Percentiles rank a stretch among this genome's conserved stretches.
These are phyloP conservation scores for Sebastes hopkinsi DNA, from an alignment of 2,797 vertebrate genomes.

Conservation along the genomic window DNA sequence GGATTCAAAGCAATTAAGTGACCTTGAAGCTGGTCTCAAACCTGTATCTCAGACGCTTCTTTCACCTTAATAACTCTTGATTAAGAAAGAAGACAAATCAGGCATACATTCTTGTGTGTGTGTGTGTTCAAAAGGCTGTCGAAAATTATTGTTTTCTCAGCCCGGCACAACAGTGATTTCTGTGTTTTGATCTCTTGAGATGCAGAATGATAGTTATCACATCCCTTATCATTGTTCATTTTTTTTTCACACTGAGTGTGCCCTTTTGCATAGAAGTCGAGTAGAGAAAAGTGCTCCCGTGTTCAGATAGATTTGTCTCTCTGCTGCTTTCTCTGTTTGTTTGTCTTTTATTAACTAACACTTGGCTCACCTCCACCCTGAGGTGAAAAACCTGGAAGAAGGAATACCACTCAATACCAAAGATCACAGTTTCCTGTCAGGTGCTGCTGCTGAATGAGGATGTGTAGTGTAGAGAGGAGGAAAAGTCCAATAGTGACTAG, in stretches of 20 bases:
- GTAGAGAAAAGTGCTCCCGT: neutral
- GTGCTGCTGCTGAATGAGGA: neutral
- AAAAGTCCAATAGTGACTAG: neutral
- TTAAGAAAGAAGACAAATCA: neutral
- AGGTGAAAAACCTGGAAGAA: neutral
- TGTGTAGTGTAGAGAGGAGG: neutral
- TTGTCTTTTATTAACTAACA: neutral
- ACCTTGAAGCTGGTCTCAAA: neutral
- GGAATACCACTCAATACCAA: neutral
- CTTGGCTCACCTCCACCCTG: neutral
- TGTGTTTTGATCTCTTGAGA: constrained; percentile 45
- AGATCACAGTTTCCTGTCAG: constrained; percentile 11
- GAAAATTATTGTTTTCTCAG: constrained; percentile 29
- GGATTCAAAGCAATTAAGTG: neutral
- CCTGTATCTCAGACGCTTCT: neutral
- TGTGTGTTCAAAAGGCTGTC: constrained; percentile 4
- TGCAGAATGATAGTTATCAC: constrained; percentile 27
- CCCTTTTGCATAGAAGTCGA: constrained; percentile 7
- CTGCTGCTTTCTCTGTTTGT: neutral
- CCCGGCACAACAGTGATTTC: neutral
- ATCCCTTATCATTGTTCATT: constrained; percentile 3
- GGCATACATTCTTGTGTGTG: neutral
- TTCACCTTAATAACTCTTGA: neutral
- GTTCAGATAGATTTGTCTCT: neutral
- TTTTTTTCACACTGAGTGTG: neutral